Conservation (phyloP, 2,113 vertebrate species). For the Aphyosemion australe region DNA sequence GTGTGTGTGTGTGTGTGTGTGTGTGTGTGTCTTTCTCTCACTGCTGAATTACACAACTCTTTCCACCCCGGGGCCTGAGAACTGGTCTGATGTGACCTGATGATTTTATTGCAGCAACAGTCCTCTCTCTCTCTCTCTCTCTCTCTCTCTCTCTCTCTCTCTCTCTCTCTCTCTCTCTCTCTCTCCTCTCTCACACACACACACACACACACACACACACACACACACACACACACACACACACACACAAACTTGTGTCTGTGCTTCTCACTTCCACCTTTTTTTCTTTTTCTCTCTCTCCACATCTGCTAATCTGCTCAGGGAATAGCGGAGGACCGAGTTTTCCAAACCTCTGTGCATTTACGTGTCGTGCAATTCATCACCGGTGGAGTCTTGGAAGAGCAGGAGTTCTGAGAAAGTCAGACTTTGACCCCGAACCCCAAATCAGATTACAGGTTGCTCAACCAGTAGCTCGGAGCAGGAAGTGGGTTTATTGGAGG, state of each 20-base stretch:
- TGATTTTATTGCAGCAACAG: conserved; percentile 78
- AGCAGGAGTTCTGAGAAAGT: conserved; percentile 64
- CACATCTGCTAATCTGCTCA: conserved; percentile 82
- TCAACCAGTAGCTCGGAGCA: conserved; percentile 57
- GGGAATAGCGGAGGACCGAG: conserved; percentile 71
- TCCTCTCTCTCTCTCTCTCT: conserved; percentile 51
- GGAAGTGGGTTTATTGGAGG: conserved; percentile 47
- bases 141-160: conserved; percentile 19
- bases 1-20: conserved; percentile 18
- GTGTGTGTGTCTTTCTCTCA: conserved; percentile 36
- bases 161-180: conserved; percentile 18
- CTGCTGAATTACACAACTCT: conserved; percentile 77
- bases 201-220: conserved; percentile 7
- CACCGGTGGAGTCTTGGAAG: conserved; percentile 65
- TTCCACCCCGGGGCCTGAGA: conserved; percentile 78
- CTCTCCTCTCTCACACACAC: conserved; percentile 13
- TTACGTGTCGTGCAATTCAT: conserved; percentile 76
- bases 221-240: conserved; percentile 6
- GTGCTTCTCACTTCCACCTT: conserved; percentile 51
- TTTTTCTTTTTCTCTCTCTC: conserved; percentile 42
- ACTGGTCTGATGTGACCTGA: conserved; percentile 79
- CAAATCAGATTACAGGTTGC: conserved; percentile 43
- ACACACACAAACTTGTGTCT: conserved; percentile 24
- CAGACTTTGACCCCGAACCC: conserved; percentile 53
- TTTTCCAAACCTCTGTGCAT: conserved; percentile 75